These are phyloP conservation scores for Jaculus jaculus DNA, from an alignment of 2,113 vertebrate genomes.

Conservation along the genomic window DNA sequence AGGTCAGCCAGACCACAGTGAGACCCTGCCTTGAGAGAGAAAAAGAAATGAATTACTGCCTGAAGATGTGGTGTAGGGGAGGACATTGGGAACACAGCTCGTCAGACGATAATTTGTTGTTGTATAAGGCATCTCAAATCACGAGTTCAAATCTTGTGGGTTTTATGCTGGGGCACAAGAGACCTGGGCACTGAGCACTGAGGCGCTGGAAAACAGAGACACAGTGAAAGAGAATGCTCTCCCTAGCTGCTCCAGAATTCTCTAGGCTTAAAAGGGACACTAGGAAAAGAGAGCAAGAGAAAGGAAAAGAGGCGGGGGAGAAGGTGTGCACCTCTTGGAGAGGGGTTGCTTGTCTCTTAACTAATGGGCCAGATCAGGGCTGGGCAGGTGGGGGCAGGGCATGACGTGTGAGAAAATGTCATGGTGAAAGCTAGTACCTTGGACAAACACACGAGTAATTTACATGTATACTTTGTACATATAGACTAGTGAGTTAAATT, in stretches of 20 bases:
- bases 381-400: no score
- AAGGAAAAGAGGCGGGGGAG: neutral
- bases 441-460: no score
- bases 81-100: slow-evolving; percentile 57
- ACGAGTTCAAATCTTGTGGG: slow-evolving; percentile 69
- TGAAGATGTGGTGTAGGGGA: slow-evolving; percentile 63
- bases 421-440: neutral
- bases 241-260: slow-evolving; percentile 8
- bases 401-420: neutral
- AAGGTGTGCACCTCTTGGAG: neutral
- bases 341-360: no score
- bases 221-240: slow-evolving; percentile 28
- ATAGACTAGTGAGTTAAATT: neutral
- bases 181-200: slow-evolving; percentile 39
- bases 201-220: slow-evolving; percentile 15
- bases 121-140: slow-evolving; percentile 65
- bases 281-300: neutral
- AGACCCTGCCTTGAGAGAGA: slow-evolving; percentile 43
- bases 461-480: neutral
- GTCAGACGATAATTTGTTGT: slow-evolving; percentile 60
- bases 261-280: neutral
- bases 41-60: slow-evolving; percentile 68
- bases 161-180: slow-evolving; percentile 29
- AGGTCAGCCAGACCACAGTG: no score
- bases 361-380: no score